These are phyloP conservation scores for Nephrotoma guestfalica DNA, from an alignment of 2,888 invertebrate species.

Conservation along the genomic window DNA sequence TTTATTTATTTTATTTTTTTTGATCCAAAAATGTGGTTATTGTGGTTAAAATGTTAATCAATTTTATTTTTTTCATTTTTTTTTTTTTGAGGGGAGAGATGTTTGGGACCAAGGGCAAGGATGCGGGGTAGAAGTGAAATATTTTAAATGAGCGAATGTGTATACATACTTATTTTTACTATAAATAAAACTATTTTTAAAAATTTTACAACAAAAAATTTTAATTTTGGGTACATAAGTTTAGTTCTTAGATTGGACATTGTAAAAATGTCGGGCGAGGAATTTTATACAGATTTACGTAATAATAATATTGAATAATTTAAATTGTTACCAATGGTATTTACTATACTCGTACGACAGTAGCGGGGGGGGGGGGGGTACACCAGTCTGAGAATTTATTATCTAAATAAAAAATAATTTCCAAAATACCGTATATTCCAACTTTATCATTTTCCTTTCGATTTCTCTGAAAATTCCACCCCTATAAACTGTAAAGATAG, in stretches of 20 bases:
- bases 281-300: neutral
- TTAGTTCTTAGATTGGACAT: neutral
- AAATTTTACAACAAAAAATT: neutral
- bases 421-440: neutral
- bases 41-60: neutral
- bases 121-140: neutral
- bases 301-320: neutral
- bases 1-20: neutral
- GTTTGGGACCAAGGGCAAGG: neutral
- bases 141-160: neutral
- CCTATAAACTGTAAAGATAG: neutral
- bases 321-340: neutral
- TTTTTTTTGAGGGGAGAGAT: neutral
- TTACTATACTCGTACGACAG: neutral
- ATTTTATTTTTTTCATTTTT: neutral
- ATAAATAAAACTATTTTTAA: neutral
- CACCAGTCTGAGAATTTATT: neutral
- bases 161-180: neutral
- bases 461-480: neutral
- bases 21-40: neutral
- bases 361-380: neutral
- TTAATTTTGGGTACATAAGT: neutral
- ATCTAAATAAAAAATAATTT: neutral
- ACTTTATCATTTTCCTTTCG: neutral
- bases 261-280: neutral